Evolutionary conservation across 1,140 invertebrate genomes (phyloP).

Genomic region (Saccostrea cuccullata): DNA sequence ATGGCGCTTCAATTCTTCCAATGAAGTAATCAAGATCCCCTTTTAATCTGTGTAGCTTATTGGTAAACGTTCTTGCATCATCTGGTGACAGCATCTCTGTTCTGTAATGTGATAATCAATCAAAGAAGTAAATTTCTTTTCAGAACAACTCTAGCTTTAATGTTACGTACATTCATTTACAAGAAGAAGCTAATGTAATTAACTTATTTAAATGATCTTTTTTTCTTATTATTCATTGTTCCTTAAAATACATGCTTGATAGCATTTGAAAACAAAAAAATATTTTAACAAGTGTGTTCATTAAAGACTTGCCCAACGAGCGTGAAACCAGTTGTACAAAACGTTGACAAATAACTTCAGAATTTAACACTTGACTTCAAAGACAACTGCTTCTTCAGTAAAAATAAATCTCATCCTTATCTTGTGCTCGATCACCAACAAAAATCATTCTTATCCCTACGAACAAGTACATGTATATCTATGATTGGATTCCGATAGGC

Average conservation of each 20-base stretch:
- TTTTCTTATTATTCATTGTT: not conserved
- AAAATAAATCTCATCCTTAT: too few species aligned
- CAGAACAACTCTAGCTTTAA: not conserved
- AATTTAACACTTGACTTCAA: too few species aligned
- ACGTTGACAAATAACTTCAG: too few species aligned
- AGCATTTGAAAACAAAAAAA: not conserved
- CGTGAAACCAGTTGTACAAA: too few species aligned
- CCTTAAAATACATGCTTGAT: not conserved
- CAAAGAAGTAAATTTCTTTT: not conserved
- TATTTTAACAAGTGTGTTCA: too few species aligned
- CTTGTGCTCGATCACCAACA: too few species aligned
- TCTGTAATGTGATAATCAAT: not conserved
- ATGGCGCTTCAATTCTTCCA: not conserved
- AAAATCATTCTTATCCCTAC: too few species aligned
- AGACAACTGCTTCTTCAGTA: too few species aligned
- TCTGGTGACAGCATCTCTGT: not conserved
- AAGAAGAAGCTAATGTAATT: not conserved
- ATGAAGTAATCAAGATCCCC: conserved; percentile 4
- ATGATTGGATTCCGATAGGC: too few species aligned
- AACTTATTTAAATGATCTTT: not conserved
- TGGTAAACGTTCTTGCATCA: not conserved
- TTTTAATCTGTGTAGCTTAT: conserved; percentile 11
- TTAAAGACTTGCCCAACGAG: too few species aligned
- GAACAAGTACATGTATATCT: too few species aligned
- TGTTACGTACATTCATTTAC: too few species aligned